These are phyloP conservation scores for Istiophorus platypterus DNA, from an alignment of 2,113 vertebrate genomes.

Conservation along the genomic window DNA sequence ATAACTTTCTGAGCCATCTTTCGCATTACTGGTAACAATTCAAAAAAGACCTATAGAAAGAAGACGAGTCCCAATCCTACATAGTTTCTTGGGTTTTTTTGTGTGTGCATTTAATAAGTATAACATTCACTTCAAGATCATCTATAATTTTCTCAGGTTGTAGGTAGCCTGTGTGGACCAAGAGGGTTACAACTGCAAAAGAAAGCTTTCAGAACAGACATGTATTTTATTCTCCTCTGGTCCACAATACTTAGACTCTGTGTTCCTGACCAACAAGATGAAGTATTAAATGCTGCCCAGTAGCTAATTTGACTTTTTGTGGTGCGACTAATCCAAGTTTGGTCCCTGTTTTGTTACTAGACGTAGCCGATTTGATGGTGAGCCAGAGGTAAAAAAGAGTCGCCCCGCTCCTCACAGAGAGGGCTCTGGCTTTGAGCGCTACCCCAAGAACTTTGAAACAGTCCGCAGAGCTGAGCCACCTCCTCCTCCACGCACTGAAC, in stretches of 20 bases:
- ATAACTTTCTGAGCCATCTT: too few relatives aligned
- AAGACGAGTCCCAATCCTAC: too few relatives aligned
- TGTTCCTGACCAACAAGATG: not conserved
- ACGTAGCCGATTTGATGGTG: conserved; percentile 91
- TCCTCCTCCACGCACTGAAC: conserved; percentile 86
- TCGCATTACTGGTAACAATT: too few relatives aligned
- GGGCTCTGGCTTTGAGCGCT: conserved; percentile 89
- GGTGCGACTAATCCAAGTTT: not conserved
- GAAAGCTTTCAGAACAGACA: not conserved
- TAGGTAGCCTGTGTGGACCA: not conserved
- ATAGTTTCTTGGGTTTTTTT: too few relatives aligned
- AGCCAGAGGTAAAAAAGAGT: conserved; percentile 92
- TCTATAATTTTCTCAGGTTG: too few relatives aligned
- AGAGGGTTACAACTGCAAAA: not conserved
- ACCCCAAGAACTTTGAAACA: conserved; percentile 91
- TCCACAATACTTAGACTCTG: not conserved
- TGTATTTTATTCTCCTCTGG: not conserved
- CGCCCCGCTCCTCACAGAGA: conserved; percentile 89
- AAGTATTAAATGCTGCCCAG: not conserved
- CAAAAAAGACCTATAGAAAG: too few relatives aligned
- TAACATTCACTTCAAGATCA: too few relatives aligned
- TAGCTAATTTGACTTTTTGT: not conserved
- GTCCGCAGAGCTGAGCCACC: conserved; percentile 89
- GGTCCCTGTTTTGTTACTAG: conserved; percentile 70
- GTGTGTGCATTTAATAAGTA: too few relatives aligned